These are phyloP conservation scores for Microhierax caerulescens DNA, from an alignment of 2,797 vertebrate genomes.

Conservation along the genomic window DNA sequence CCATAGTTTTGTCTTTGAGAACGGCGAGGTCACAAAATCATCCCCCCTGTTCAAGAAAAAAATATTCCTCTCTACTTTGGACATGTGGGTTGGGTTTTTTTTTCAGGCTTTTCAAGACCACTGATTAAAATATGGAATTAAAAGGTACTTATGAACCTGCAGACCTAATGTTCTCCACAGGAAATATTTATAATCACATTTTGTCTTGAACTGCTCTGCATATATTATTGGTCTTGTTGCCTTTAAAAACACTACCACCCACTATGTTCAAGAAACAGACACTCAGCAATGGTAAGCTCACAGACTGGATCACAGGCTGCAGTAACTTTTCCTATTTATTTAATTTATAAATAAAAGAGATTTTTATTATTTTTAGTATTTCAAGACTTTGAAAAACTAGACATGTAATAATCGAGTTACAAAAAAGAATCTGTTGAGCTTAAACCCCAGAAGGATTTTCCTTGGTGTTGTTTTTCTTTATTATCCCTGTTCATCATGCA, in stretches of 20 bases:
- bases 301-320: neutral
- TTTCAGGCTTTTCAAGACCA: neutral
- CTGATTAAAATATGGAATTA: neutral
- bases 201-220: neutral
- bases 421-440: neutral
- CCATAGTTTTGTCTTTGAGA: neutral
- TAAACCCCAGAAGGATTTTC: neutral
- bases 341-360: neutral
- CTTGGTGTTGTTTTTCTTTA: neutral
- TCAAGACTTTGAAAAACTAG: neutral
- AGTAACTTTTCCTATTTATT: neutral
- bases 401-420: neutral
- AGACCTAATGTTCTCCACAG: neutral
- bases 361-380: neutral
- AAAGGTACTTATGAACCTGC: neutral
- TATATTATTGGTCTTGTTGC: neutral
- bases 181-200: neutral
- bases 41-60: neutral
- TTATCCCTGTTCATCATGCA: neutral
- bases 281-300: neutral
- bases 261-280: neutral
- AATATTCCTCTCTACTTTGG: neutral
- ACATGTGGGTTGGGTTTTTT: too few species aligned
- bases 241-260: neutral
- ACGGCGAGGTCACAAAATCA: neutral